Percentiles rank a stretch among this genome's conserved stretches.
These are phyloP conservation scores for Xiphorhynchus elegans DNA, from an alignment of 2,113 vertebrate species.

Conservation along the genomic window DNA sequence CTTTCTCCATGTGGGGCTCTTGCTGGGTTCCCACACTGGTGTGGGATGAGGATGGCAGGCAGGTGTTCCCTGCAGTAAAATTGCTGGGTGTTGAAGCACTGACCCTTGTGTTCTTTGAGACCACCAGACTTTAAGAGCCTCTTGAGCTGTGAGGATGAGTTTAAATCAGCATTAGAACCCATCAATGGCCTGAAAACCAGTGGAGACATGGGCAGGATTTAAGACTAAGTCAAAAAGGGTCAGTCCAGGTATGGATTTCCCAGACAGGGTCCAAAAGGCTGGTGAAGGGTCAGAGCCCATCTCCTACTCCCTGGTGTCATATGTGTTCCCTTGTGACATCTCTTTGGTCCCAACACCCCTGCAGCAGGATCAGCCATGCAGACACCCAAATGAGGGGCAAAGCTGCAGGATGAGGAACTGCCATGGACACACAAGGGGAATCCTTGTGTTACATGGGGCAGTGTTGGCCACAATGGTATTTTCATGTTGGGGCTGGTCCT, in stretches of 20 bases:
- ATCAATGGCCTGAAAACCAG: background rate
- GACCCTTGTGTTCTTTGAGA: background rate
- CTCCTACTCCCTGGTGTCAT: background rate
- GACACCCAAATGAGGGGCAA: background rate
- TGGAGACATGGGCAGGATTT: background rate
- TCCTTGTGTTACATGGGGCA: too few relatives aligned
- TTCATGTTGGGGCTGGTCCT: background rate
- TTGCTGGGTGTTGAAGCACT: background rate
- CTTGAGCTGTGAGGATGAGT: background rate
- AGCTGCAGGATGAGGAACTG: background rate
- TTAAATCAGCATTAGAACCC: background rate
- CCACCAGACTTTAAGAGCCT: background rate
- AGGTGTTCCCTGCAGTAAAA: background rate
- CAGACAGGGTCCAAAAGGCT: background rate
- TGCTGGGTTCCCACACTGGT: background rate
- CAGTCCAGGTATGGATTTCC: background rate
- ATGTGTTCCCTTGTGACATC: rapidly evolving
- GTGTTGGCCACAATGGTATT: rapidly evolving
- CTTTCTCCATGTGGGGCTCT: background rate
- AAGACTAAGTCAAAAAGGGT: background rate
- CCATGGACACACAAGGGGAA: rapidly evolving
- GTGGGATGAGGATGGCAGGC: background rate
- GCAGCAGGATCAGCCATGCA: background rate
- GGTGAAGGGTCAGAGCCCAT: background rate
- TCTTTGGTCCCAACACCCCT: background rate